Conservation (phyloP, 2,797 vertebrate species). For the Scleropages formosus region DNA sequence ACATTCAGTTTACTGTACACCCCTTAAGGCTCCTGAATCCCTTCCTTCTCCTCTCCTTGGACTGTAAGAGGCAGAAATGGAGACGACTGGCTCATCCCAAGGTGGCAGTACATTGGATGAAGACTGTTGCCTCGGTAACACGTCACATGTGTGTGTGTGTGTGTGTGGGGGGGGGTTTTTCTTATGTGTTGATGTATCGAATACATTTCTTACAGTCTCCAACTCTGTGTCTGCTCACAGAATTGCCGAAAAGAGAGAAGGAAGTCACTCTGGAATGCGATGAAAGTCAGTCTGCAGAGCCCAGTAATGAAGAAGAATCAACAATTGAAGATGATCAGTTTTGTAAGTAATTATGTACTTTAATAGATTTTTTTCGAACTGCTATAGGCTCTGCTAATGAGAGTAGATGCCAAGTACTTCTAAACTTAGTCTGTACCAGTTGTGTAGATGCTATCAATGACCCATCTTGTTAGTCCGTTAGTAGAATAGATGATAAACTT, state of each 20-base stretch:
- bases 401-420: no score
- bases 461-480: no score
- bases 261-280: background rate
- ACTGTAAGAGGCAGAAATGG: background rate
- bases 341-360: constrained; percentile 6
- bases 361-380: no score
- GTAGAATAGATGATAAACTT: no score
- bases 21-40: background rate
- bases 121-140: constrained; percentile 3
- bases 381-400: no score
- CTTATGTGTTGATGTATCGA: background rate
- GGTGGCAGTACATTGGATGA: constrained; percentile 13
- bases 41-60: constrained; percentile 2
- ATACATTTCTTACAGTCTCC: background rate
- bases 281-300: background rate
- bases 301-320: background rate
- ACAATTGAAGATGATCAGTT: constrained; percentile 17
- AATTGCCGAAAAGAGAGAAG: background rate
- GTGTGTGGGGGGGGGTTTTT: no score
- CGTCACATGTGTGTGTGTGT: constrained; percentile 2
- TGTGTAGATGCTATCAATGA: no score
- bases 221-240: background rate
- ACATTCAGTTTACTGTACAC: no score
- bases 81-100: background rate
- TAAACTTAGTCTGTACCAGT: no score